phyloP scores from a whole-genome alignment of 1,140 invertebrate genomes.

The Phenacoccus solenopsis region DNA sequence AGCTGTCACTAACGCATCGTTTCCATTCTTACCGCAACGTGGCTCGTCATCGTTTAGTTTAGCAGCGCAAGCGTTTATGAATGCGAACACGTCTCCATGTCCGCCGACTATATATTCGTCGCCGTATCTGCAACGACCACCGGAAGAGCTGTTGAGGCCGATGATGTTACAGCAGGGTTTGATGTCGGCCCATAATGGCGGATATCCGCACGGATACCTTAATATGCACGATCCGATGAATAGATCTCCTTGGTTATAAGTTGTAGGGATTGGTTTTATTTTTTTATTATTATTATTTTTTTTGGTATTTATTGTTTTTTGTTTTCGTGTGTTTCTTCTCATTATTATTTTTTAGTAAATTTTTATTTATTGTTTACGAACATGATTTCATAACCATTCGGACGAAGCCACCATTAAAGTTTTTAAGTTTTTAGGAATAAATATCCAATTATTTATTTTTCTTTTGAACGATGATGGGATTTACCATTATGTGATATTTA shows the following conservation, averaged over 20 bases:
- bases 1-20: slow-evolving; percentile 30
- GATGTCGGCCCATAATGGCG: slow-evolving; percentile 36
- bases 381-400: too few species aligned
- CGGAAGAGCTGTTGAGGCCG: slow-evolving; percentile 41
- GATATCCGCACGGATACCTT: slow-evolving; percentile 43
- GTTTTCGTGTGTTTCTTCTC: background rate
- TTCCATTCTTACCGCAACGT: slow-evolving; percentile 39
- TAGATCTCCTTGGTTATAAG: slow-evolving; percentile 37
- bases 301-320: background rate
- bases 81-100: slow-evolving; percentile 31
- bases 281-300: slow-evolving; percentile 1
- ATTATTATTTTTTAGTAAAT: background rate
- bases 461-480: background rate
- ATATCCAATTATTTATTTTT: too few species aligned
- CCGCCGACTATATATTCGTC: slow-evolving; percentile 47
- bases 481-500: background rate
- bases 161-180: slow-evolving; percentile 44
- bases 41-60: slow-evolving; percentile 34
- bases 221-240: slow-evolving; percentile 50
- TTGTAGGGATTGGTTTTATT: background rate
- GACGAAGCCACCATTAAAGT: background rate
- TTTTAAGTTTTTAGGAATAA: too few species aligned
- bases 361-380: background rate
- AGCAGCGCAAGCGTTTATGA: slow-evolving; percentile 33
- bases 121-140: slow-evolving; percentile 47